Evolutionary conservation across 2,888 invertebrate species (phyloP), one percentile per base, ranked within the genome.

Genomic region (Meganola albula): DNA sequence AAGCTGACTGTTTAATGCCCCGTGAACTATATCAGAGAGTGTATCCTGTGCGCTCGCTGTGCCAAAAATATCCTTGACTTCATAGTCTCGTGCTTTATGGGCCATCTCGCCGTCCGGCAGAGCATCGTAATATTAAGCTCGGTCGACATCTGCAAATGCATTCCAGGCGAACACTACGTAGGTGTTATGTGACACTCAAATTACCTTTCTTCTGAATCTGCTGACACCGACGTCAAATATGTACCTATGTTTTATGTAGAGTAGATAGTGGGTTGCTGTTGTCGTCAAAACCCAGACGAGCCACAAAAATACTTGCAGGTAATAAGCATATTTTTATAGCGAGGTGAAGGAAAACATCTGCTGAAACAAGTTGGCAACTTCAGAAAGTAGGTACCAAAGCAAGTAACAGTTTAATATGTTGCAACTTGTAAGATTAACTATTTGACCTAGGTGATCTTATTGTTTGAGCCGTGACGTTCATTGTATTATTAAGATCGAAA

Each of bases 11-110:
- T 57, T 53, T 52, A 48, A 53, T 53, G 50, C 36, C 67, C 57
- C 71, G 63, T 60, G 59, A 60, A 57, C 66, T 67, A 60, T 63
- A 65, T 63, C 67, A 54, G 58, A 53, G 59, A 56, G 57, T 63
- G 60, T 63, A 65, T 62, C 58, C 57, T 49, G 53, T 31, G 53
- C 49, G 52, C 48, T 44, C 46, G 60, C 59, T 58, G 68, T 73
- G 80, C 80, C 83, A 80, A 75, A 76, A 77, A 80, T 80, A 79
- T 63, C 58, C 66, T 69, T 73, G 69, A 72, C 72, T 73, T 73
- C 72, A 73, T 61, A 60, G 67, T 52, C 66, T 65, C 56, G 60
- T 61, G 71, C 62, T 82, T 83, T 82, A 80, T 79, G 75, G 65
- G 58, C 73, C 79, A 71, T 78, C 70, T 58, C 67, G 58, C 50